phyloP scores from a whole-genome alignment of 2,113 vertebrate species.

The Boulengerochromis microlepis region DNA sequence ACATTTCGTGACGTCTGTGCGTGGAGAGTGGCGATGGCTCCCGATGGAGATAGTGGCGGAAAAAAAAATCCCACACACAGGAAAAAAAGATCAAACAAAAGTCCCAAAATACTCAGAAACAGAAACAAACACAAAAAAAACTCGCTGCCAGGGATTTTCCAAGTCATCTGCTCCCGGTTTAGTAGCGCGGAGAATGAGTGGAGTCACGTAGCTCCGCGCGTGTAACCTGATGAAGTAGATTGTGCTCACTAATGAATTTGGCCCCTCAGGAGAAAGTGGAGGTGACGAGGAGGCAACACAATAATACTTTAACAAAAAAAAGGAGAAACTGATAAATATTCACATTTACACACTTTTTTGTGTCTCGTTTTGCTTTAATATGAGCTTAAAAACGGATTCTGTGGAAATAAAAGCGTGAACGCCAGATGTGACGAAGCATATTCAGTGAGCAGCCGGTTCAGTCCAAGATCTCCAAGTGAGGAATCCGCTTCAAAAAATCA shows the following conservation, averaged over 20 bases:
- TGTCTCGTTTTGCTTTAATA: background rate
- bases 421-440: background rate
- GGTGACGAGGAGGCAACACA: background rate
- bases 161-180: conserved; percentile 10
- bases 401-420: background rate
- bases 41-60: background rate
- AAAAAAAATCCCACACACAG: background rate
- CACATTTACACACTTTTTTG: background rate
- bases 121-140: background rate
- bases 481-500: background rate
- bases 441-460: background rate
- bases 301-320: background rate
- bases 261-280: background rate
- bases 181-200: background rate
- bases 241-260: conserved; percentile 19
- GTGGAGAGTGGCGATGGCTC: background rate
- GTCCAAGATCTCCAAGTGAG: background rate
- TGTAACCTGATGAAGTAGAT: conserved; percentile 47
- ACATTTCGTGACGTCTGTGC: conserved; percentile 60
- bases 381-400: background rate
- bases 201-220: conserved; percentile 44
- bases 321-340: background rate
- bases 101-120: background rate
- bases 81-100: conserved; percentile 16
- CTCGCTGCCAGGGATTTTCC: conserved; percentile 28